Base-by-base conservation (phyloP, 35 echinoderm and acorn worm genomes). In the Apostichopus parvimensis region DNA sequence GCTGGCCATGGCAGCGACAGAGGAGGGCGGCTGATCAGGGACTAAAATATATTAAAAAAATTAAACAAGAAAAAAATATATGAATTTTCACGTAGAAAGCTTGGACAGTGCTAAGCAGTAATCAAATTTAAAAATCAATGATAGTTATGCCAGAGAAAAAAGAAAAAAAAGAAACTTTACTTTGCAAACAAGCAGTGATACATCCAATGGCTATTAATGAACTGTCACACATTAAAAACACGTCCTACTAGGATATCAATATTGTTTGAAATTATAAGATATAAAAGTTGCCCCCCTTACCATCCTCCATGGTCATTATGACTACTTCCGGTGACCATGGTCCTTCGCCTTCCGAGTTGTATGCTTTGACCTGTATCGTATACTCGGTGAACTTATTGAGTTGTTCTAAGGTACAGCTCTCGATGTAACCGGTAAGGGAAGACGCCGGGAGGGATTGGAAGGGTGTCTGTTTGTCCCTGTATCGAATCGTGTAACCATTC, bases 311-410 rank as follows among this genome's bases (percentile, higher is more conserved):
- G 0, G 97, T 99, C 14, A 82, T 93, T 0, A 94, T 85, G 5
- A 62, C 70, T 66, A 93, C 86, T 68, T 94, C 78, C 0, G 87
- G 60, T 0, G 97, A 96, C 95, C 97, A 94, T 8, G 97, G 97
- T 8, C 97, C 97, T 73, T 92, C 90, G 5, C 94, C 94, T 6
- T 93, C 91, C 5, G 91, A 59, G 77, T 99, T 96, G 79, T 93
- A 99, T 8, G 93, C 95, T 53, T 78, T 71, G 6, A 99, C 71
- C 77, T 96, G 95, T 54, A 99, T 93, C 8, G 93, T 96, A 58
- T 99, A 99, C 25, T 92, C 76, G 10, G 95, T 96, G 26, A 99
- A 99, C 60, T 99, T 99, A 66, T 88, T 93, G 6, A 99, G 95
- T 25, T 94, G 86, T 11, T 91, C 57, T n/a, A 99, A 56, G 5